Percentiles rank a stretch among this genome's conserved stretches.
These are phyloP conservation scores for Oedothorax gibbosus DNA, from an alignment of 1,140 invertebrate species.

Conservation along the genomic window DNA sequence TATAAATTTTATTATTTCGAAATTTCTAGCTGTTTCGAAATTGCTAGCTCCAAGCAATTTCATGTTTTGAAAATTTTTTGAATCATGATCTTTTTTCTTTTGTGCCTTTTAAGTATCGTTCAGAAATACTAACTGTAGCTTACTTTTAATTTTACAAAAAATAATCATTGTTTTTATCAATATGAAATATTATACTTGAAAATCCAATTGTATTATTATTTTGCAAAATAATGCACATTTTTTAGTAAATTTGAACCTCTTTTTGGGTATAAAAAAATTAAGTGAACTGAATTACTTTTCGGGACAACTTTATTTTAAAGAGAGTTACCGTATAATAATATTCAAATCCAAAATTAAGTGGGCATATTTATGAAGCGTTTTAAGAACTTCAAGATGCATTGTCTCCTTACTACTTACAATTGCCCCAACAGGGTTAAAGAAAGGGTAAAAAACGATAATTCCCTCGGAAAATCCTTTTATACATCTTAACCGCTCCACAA, in stretches of 20 bases:
- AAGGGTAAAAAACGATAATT: neutral
- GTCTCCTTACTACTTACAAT: slow-evolving; percentile 5
- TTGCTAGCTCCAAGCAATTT: too few relatives aligned
- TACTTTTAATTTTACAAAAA: too few relatives aligned
- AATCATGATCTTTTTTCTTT: too few relatives aligned
- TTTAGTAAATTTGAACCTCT: neutral
- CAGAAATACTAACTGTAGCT: too few relatives aligned
- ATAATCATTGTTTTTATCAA: too few relatives aligned
- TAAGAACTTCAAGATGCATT: neutral
- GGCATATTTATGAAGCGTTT: neutral
- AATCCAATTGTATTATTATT: neutral
- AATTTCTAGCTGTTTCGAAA: too few relatives aligned
- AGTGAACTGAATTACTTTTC: neutral
- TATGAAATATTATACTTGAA: neutral
- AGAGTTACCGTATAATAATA: too few relatives aligned
- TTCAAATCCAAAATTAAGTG: too few relatives aligned
- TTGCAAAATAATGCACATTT: neutral
- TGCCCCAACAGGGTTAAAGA: slow-evolving; percentile 18
- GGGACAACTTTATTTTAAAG: neutral
- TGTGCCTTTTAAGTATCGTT: too few relatives aligned
- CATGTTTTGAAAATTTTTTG: too few relatives aligned
- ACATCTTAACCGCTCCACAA: slow-evolving; percentile 48
- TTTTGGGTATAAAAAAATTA: neutral
- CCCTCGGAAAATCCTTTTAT: slow-evolving; percentile 49
- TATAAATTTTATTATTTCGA: too few relatives aligned